phyloP scores from a whole-genome alignment of 1,140 invertebrate species.

The Drosophila hydei region DNA sequence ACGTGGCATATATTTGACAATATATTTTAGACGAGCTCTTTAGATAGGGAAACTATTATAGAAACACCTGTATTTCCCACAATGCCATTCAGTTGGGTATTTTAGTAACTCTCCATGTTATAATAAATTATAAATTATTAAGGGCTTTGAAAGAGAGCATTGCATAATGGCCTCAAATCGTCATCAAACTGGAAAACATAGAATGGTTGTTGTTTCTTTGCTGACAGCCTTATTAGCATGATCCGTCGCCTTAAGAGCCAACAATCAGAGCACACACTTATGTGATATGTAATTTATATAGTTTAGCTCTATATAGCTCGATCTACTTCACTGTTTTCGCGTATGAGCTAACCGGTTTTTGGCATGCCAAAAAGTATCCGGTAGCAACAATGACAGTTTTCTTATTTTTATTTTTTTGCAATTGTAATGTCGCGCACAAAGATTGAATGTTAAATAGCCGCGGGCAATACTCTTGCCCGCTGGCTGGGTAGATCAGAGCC shows the following conservation, averaged over 20 bases:
- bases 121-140: too few relatives aligned
- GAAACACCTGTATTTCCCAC: too few relatives aligned
- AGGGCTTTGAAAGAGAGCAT: too few relatives aligned
- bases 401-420: constrained; percentile 35
- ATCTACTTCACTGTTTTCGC: constrained; percentile 15
- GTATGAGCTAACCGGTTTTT: constrained; percentile 36
- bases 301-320: constrained; percentile 27
- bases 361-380: constrained; percentile 72
- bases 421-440: constrained; percentile 76
- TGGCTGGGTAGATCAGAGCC: constrained; percentile 39
- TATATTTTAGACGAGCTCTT: too few relatives aligned
- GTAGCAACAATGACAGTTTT: constrained; percentile 69
- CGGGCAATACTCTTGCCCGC: constrained; percentile 47
- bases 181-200: too few relatives aligned
- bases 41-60: too few relatives aligned
- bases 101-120: too few relatives aligned
- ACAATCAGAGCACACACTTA: constrained; percentile 19
- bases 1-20: too few relatives aligned
- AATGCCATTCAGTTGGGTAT: too few relatives aligned
- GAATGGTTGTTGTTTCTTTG: background rate
- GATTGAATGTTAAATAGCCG: constrained; percentile 73
- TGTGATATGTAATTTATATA: constrained; percentile 14
- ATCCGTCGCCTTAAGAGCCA: too few relatives aligned
- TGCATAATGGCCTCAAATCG: too few relatives aligned
- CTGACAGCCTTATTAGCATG: constrained; percentile 1